phyloP scores from a whole-genome alignment of 1,140 invertebrate species.

The Alviniconcha marisindica region DNA sequence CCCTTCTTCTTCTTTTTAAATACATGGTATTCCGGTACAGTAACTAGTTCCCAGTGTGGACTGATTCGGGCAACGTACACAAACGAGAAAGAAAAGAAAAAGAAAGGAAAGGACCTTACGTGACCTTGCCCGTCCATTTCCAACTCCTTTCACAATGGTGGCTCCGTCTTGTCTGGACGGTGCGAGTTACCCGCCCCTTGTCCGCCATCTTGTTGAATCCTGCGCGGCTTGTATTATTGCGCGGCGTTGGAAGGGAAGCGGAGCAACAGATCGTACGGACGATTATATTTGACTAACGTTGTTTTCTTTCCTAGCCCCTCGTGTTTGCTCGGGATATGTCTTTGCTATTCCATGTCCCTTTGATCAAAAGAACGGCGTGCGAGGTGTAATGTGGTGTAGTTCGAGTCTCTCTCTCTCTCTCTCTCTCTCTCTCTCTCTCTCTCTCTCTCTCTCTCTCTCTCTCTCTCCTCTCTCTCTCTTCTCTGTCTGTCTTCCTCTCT shows the following conservation, averaged over 20 bases:
- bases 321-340: conserved; percentile 9
- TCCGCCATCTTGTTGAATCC: not conserved
- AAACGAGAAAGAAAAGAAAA: not conserved
- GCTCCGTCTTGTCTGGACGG: not conserved
- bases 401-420: not conserved
- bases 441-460: conserved; percentile 4
- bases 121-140: not conserved
- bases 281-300: conserved; percentile 15
- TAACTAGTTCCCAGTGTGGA: too few relatives aligned
- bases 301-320: not conserved
- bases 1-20: too few relatives aligned
- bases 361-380: too few relatives aligned
- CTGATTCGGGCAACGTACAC: too few relatives aligned
- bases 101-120: not conserved
- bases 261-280: not conserved
- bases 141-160: not conserved
- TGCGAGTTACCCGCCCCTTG: not conserved
- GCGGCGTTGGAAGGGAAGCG: not conserved
- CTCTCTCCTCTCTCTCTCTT: conserved; percentile 4
- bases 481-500: not conserved
- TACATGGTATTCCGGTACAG: too few relatives aligned
- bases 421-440: conserved; percentile 9
- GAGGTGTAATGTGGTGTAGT: not conserved
- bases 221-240: not conserved
- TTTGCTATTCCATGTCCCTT: not conserved